phyloP scores from a whole-genome alignment of 2,113 vertebrate genomes.

The Cyanistes caeruleus region DNA sequence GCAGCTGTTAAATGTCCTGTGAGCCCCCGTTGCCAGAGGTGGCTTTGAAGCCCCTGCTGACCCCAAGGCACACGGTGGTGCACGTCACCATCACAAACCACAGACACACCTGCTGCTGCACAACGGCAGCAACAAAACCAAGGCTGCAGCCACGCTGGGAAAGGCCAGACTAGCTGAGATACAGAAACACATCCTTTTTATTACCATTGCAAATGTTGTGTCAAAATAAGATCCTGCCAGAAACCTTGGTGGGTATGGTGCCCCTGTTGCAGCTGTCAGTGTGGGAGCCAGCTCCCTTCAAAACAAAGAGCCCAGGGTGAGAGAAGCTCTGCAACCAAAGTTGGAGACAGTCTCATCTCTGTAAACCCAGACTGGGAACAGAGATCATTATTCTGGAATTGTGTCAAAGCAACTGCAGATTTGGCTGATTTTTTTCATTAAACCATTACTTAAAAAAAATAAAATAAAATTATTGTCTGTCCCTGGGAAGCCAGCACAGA shows the following conservation, averaged over 20 bases:
- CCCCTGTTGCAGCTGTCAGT: neutral
- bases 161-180: neutral
- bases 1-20: neutral
- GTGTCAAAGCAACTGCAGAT: neutral
- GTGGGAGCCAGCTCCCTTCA: neutral
- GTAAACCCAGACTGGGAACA: neutral
- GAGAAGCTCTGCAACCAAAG: neutral
- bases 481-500: neutral
- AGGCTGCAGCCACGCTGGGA: neutral
- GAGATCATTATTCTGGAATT: neutral
- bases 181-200: neutral
- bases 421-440: neutral
- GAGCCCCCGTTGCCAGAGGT: neutral
- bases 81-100: neutral
- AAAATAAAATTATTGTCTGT: neutral
- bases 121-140: neutral
- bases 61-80: rapidly evolving
- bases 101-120: neutral
- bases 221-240: neutral
- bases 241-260: neutral
- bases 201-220: neutral
- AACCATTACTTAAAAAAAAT: neutral
- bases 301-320: neutral
- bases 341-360: neutral
- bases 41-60: neutral